Conservation (phyloP, 2,113 vertebrate genomes). For the Tragelaphus scriptus region DNA sequence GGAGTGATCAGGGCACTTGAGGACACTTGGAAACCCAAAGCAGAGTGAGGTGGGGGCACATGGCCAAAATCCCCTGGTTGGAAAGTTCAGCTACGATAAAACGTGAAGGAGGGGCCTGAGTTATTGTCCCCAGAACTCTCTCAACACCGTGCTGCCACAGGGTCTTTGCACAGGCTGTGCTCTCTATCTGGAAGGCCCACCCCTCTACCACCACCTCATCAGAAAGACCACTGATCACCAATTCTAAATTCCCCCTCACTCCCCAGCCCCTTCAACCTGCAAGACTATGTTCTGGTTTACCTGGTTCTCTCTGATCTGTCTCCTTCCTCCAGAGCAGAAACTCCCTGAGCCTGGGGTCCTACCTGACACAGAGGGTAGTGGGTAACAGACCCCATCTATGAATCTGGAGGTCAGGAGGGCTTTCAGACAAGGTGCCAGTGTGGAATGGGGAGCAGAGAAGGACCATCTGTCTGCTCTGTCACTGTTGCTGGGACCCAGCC, state of each 20-base stretch:
- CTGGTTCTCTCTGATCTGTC: no score
- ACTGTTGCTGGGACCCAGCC: background rate
- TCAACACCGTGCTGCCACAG: fast-evolving
- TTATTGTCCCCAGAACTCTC: fast-evolving
- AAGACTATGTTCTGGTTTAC: background rate
- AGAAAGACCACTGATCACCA: background rate
- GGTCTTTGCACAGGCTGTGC: background rate
- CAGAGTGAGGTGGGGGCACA: fast-evolving
- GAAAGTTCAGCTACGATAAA: fast-evolving
- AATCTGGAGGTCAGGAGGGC: background rate
- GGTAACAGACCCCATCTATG: background rate
- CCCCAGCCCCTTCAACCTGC: background rate
- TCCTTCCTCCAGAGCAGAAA: background rate
- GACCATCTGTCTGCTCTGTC: background rate
- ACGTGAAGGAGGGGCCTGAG: fast-evolving
- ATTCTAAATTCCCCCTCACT: background rate
- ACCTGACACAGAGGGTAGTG: background rate
- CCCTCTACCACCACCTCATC: background rate
- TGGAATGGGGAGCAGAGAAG: background rate
- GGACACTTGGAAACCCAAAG: background rate
- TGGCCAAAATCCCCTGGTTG: background rate
- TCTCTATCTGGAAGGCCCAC: background rate
- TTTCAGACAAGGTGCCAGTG: background rate
- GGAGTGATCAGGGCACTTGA: background rate
- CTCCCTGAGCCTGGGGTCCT: background rate